Base-by-base conservation (phyloP, 2,888 invertebrate genomes). In the Aelia acuminata region DNA sequence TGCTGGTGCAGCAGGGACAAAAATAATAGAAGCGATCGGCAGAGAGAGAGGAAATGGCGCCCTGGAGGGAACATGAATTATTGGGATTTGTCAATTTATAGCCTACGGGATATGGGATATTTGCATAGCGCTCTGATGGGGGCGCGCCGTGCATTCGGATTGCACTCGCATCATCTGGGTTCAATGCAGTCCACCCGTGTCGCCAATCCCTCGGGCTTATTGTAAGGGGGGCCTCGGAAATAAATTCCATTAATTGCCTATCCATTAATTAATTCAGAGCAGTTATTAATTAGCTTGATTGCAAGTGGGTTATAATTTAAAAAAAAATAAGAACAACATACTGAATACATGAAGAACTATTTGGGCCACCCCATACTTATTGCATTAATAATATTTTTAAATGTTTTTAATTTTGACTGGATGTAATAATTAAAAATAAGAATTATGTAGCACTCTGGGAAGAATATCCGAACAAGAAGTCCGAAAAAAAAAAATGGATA, bases 1-100 rank as follows among this genome's bases (percentile, higher is more conserved):
- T 75, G 35, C 8, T 3, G n/a, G 57, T n/a, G n/a, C 75, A 31
- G 8, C 39, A 20, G 43, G n/a, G 80, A 80, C 80, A 47, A 80
- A 80, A 80, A 80, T 80, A 80, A 80, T 43, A 22, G 80, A 75
- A 57, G 35, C 39, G 10, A n/a, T 13, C 43, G 8, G 39, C 1
- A n/a, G 75, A 70, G 31, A 20, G 5, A n/a, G 75, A 70, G 31
- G 18, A 35, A 35, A 70, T 70, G 31, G 18, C 20, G 0, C 63
- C 31, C 63, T 1, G 31, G 63, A 70, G 35, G 35, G 63, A 0
- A 70, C 26, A 70, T 70, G 63, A 70, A 70, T 31, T 70, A 70
- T 70, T 35, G 63, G 63, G 63, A 70, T 70, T 70, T 70, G 63
- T 35, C 63, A 70, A 70, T 70, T 70, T 70, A 70, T 70, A 70